These are phyloP conservation scores for Margarornis squamiger DNA, from an alignment of 2,797 vertebrate species.

Conservation along the genomic window DNA sequence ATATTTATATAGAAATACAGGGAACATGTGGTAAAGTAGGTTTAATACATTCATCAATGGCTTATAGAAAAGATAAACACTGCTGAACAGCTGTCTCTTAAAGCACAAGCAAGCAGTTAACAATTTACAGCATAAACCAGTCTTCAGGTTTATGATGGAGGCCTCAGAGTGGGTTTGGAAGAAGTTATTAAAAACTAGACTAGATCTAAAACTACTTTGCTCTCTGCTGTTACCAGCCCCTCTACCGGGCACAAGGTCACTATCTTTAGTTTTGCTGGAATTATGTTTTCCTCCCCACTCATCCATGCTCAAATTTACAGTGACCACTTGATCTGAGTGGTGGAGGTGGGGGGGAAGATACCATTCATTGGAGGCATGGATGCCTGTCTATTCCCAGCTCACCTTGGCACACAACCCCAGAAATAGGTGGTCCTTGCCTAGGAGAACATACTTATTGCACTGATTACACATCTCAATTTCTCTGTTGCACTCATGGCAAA, in stretches of 20 bases:
- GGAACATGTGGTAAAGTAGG: neutral
- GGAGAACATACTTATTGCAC: neutral
- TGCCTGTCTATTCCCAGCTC: neutral
- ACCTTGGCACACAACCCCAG: neutral
- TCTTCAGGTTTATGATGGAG: neutral
- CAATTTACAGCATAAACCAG: neutral
- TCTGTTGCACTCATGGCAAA: neutral
- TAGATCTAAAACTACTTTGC: neutral
- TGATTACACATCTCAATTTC: neutral
- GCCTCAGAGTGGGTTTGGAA: neutral
- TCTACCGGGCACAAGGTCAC: neutral
- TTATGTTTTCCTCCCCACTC: neutral
- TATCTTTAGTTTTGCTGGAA: neutral
- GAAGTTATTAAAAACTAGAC: neutral
- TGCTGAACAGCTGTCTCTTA: neutral
- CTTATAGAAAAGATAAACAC: neutral
- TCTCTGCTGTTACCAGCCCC: neutral
- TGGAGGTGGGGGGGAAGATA: neutral
- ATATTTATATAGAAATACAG: neutral
- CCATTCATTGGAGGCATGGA: accelerated
- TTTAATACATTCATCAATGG: neutral
- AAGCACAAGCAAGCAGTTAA: neutral
- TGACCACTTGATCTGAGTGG: neutral
- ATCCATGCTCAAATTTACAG: neutral
- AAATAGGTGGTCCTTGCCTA: neutral